These are phyloP conservation scores for Miichthys miiuy DNA, from an alignment of 2,797 vertebrate genomes.

Conservation along the genomic window DNA sequence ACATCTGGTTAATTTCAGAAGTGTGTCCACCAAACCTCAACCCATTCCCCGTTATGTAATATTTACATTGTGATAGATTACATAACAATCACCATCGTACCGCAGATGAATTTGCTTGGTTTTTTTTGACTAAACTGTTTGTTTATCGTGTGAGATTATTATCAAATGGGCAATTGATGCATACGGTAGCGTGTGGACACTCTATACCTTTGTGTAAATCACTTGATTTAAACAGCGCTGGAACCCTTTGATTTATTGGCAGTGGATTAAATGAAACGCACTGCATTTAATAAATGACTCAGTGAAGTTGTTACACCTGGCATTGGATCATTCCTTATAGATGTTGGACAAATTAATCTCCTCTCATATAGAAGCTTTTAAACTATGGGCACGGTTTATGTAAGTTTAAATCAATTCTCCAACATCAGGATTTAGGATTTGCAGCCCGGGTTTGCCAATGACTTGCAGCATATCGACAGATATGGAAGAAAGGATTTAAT, in stretches of 20 bases:
- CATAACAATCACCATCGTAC: slow-evolving; percentile 58
- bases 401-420: slow-evolving; percentile 38
- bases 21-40: slow-evolving; percentile 51
- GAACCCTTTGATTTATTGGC: slow-evolving; percentile 27
- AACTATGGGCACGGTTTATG: slow-evolving; percentile 36
- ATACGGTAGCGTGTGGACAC: slow-evolving; percentile 22
- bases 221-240: background rate
- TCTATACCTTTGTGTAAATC: slow-evolving; percentile 36
- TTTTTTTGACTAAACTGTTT: background rate
- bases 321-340: slow-evolving; percentile 33
- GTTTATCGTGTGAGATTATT: slow-evolving; percentile 29
- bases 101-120: slow-evolving; percentile 12
- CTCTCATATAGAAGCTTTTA: slow-evolving; percentile 38
- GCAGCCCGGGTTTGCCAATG: slow-evolving; percentile 20
- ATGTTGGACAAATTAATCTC: slow-evolving; percentile 36
- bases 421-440: slow-evolving; percentile 57
- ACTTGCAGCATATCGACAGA: slow-evolving; percentile 39
- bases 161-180: slow-evolving; percentile 1
- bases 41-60: slow-evolving; percentile 65
- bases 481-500: slow-evolving; percentile 1
- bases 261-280: slow-evolving; percentile 23
- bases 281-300: slow-evolving; percentile 47
- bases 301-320: slow-evolving; percentile 41
- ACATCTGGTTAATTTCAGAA: slow-evolving; percentile 74
- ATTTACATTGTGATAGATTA: slow-evolving; percentile 62